Base-by-base conservation (phyloP, 2,888 invertebrate species). In the Acanthosoma haemorrhoidale region DNA sequence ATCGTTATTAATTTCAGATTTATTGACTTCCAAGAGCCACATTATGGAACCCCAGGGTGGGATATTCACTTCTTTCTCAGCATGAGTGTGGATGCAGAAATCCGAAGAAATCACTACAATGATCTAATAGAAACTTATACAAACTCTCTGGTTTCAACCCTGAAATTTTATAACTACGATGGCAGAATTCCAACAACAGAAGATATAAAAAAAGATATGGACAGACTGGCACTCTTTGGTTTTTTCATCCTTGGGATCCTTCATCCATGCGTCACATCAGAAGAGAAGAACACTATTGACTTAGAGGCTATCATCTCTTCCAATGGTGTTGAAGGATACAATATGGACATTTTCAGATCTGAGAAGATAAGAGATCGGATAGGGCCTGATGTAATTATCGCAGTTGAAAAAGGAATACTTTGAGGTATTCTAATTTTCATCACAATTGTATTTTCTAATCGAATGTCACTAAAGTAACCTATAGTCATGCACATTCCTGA, bases 11-110 rank as follows among this genome's bases (percentile, higher is more conserved):
- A 16, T 61, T 29, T 2, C 31, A 68, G 68, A 59, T 58, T 68
- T 36, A 38, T 68, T n/a, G 68, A 68, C 34, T 68, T 68, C 38
- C 68, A 68, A 59, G 15, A 58, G 21, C 4, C 43, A 3, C 68
- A 68, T n/a, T 68, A 68, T 11, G 57, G 57, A 25, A 36, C 57
- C 2, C 34, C 34, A 18, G 68, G 36, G 1, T 68, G 25, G 25
- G 68, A 68, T 57, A 15, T 68, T n/a, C 29, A 29, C 11, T 58
- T 21, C 36, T 68, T 68, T 5, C 5, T 68, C 3, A 18, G 21
- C 15, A 25, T 25, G 36, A 59, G 58, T 15, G 58, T 68, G n/a
- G 38, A 38, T 21, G 38, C 25, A 8, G 39, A 32, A 0, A 11
- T 64, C 16, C 60, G 60, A 29, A 32, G 60, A 9, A 21, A 60